Conservation (phyloP, 2,113 vertebrate species). For the Archilochus colubris region DNA sequence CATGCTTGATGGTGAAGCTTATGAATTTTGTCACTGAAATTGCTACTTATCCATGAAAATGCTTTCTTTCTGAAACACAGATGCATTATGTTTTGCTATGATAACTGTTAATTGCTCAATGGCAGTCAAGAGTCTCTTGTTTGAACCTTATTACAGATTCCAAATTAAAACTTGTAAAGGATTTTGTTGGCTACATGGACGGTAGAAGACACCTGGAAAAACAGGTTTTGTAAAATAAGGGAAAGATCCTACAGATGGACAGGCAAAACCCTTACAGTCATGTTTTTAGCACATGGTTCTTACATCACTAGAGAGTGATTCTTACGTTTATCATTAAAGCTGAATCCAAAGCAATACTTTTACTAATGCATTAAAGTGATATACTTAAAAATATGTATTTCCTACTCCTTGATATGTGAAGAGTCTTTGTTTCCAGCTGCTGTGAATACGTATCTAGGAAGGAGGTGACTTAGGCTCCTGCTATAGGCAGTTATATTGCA, state of each 20-base stretch:
- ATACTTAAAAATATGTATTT: background rate
- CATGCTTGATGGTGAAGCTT: slow-evolving; percentile 49
- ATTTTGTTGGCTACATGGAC: background rate
- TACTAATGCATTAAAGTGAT: background rate
- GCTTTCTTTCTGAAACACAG: slow-evolving; percentile 53
- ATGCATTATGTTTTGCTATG: slow-evolving; percentile 68
- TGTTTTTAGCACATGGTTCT: background rate
- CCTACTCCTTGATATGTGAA: background rate
- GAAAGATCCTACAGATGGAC: background rate
- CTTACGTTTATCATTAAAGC: background rate
- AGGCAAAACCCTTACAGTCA: background rate
- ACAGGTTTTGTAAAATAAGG: background rate
- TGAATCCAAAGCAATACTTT: background rate
- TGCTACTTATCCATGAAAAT: slow-evolving; percentile 58
- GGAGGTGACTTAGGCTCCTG: background rate
- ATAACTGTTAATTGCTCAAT: slow-evolving; percentile 73
- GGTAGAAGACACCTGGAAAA: background rate
- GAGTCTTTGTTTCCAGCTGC: background rate
- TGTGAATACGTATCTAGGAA: background rate
- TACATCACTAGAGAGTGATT: background rate
- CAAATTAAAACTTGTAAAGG: background rate
- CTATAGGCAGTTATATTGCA: background rate
- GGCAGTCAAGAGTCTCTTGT: slow-evolving; percentile 28
- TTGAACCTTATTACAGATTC: slow-evolving; percentile 52
- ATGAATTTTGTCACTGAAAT: slow-evolving; percentile 50